Conservation (phyloP, 2,888 invertebrate genomes). For the Drepanosiphum platanoidis region DNA sequence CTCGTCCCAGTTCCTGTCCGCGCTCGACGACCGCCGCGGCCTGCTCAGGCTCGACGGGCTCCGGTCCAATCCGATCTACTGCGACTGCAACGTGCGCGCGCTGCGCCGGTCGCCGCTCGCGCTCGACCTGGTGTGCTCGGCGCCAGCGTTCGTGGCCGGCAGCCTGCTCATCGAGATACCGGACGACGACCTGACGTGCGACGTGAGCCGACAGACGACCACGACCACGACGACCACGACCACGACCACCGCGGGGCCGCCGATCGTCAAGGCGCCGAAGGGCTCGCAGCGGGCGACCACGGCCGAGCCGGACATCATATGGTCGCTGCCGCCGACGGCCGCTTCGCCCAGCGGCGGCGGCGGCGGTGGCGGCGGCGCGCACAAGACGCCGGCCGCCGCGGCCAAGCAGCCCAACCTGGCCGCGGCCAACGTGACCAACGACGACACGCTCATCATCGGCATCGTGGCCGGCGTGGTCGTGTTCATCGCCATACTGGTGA, state of each 20-base stretch:
- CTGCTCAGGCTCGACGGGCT: conserved; percentile 80
- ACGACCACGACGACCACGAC: conserved; percentile 68
- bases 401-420: conserved; percentile 71
- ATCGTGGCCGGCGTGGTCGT: conserved; percentile 93
- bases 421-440: conserved; percentile 77
- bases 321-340: conserved; percentile 82
- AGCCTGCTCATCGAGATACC: conserved; percentile 79
- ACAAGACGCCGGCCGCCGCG: conserved; percentile 69
- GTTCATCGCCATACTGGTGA: conserved; percentile 87
- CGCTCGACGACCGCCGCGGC: conserved; percentile 83
- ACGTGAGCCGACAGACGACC: conserved; percentile 71
- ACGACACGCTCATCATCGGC: conserved; percentile 93
- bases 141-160: conserved; percentile 77
- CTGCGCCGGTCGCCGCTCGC: conserved; percentile 73
- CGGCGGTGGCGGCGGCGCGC: too few species aligned
- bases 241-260: conserved; percentile 64
- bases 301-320: conserved; percentile 85
- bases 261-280: conserved; percentile 69
- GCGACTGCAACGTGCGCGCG: conserved; percentile 85
- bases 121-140: conserved; percentile 72
- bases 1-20: conserved; percentile 80
- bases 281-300: conserved; percentile 71
- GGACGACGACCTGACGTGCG: conserved; percentile 85
- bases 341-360: conserved; percentile 48
- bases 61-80: conserved; percentile 82